Evolutionary conservation across 2,113 vertebrate species (phyloP).

Genomic region (Numenius arquata): DNA sequence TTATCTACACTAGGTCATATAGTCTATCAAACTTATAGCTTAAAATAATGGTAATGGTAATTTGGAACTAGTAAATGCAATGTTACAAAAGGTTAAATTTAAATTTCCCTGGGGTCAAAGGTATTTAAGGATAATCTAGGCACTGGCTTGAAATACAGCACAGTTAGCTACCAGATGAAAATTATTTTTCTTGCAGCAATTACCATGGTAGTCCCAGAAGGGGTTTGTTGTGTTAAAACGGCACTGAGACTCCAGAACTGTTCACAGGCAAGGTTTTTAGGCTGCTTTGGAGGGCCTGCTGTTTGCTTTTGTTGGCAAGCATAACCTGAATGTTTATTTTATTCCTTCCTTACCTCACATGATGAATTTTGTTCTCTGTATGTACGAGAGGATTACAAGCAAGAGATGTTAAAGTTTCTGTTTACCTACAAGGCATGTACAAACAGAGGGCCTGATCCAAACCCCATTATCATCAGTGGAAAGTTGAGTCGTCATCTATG

Average conservation of each 20-base stretch:
- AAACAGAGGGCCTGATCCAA: conserved; percentile 56
- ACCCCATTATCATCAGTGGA: not conserved
- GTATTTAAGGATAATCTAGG: conserved; percentile 56
- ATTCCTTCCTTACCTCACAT: conserved; percentile 49
- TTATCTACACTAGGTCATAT: not conserved
- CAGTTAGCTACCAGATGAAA: conserved; percentile 59
- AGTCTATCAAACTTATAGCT: not conserved
- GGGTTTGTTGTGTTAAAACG: conserved; percentile 59
- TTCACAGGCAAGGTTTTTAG: conserved; percentile 54
- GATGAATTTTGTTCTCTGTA: conserved; percentile 63
- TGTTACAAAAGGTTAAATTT: conserved; percentile 47
- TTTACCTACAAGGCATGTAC: conserved; percentile 67
- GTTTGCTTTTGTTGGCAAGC: conserved; percentile 65
- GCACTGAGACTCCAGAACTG: conserved; percentile 39
- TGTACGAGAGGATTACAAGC: conserved; percentile 59
- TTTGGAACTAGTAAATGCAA: conserved; percentile 19
- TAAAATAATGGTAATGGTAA: conserved; percentile 11
- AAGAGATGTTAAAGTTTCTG: conserved; percentile 66
- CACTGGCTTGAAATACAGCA: conserved; percentile 47
- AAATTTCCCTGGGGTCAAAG: conserved; percentile 65
- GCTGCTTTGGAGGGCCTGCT: conserved; percentile 54
- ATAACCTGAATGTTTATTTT: conserved; percentile 67
- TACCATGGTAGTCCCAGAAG: conserved; percentile 55
- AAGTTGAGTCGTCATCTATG: conserved; percentile 3
- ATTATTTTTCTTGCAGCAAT: conserved; percentile 70